These are phyloP conservation scores for Caerostris darwini DNA, from an alignment of 1,140 invertebrate genomes.

Conservation along the genomic window DNA sequence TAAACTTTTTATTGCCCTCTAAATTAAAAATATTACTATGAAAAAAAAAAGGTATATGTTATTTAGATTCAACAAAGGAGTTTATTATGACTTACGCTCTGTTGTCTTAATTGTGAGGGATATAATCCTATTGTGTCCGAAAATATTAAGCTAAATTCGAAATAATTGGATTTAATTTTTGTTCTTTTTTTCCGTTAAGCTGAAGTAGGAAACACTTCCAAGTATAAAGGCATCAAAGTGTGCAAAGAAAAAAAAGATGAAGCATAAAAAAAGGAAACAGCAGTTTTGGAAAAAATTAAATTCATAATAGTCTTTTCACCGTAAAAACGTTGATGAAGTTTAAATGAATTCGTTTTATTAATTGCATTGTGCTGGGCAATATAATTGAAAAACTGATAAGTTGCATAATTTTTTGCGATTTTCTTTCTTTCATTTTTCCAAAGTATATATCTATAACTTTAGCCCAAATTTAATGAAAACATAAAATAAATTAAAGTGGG, in stretches of 20 bases:
- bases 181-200: not conserved
- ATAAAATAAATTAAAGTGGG: too few relatives aligned
- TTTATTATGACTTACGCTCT: constrained; percentile 59
- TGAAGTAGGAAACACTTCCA: not conserved
- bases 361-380: not conserved
- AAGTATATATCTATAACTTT: too few relatives aligned
- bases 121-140: constrained; percentile 24
- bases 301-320: not conserved
- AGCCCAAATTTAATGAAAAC: too few relatives aligned
- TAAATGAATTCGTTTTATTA: constrained; percentile 5
- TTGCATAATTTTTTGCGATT: not conserved
- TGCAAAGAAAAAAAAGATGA: not conserved
- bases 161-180: constrained; percentile 53
- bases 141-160: constrained; percentile 54
- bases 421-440: not conserved
- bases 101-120: constrained; percentile 45
- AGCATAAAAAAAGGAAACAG: not conserved
- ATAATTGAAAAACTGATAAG: constrained; percentile 9
- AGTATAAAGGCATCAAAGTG: not conserved
- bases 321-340: not conserved
- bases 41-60: not conserved
- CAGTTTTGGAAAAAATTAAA: not conserved
- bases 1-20: not conserved
- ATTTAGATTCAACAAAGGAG: constrained; percentile 15
- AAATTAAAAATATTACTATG: not conserved